These are phyloP conservation scores for Battus philenor DNA, from an alignment of 1,140 invertebrate species.

Conservation along the genomic window DNA sequence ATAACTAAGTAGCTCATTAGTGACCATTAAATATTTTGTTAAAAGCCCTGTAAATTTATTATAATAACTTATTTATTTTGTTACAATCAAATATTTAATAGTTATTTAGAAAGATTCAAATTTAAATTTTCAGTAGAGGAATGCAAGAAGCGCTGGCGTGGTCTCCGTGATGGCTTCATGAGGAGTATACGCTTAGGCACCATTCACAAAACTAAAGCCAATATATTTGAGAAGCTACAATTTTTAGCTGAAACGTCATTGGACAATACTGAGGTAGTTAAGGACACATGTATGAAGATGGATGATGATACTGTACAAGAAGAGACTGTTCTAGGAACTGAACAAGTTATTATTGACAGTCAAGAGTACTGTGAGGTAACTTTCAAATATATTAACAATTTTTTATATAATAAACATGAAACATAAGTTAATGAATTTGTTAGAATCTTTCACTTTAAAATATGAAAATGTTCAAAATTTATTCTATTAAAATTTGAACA, in stretches of 20 bases:
- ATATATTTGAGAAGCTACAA: slow-evolving; percentile 53
- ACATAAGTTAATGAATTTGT: too few species aligned
- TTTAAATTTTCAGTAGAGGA: slow-evolving; percentile 61
- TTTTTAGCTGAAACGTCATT: slow-evolving; percentile 38
- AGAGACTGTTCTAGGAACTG: slow-evolving; percentile 29
- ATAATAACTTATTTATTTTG: too few species aligned
- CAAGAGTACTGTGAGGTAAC: slow-evolving; percentile 67
- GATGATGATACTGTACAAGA: slow-evolving; percentile 20
- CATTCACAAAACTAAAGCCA: slow-evolving; percentile 50
- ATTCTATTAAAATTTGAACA: too few species aligned
- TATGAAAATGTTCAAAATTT: too few species aligned
- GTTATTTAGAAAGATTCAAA: too few species aligned
- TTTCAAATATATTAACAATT: too few species aligned
- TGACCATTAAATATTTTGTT: too few species aligned
- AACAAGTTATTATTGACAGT: slow-evolving; percentile 62
- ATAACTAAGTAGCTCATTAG: too few species aligned
- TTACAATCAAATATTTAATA: too few species aligned
- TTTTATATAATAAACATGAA: too few species aligned
- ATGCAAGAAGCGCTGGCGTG: slow-evolving; percentile 64
- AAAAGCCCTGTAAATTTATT: too few species aligned
- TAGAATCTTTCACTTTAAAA: too few species aligned
- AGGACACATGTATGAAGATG: slow-evolving; percentile 25
- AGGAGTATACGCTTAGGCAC: slow-evolving; percentile 52
- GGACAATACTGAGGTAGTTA: slow-evolving; percentile 22
- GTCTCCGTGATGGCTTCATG: slow-evolving; percentile 58